Conservation (phyloP, 2,113 vertebrate species). For the Sorex araneus region DNA sequence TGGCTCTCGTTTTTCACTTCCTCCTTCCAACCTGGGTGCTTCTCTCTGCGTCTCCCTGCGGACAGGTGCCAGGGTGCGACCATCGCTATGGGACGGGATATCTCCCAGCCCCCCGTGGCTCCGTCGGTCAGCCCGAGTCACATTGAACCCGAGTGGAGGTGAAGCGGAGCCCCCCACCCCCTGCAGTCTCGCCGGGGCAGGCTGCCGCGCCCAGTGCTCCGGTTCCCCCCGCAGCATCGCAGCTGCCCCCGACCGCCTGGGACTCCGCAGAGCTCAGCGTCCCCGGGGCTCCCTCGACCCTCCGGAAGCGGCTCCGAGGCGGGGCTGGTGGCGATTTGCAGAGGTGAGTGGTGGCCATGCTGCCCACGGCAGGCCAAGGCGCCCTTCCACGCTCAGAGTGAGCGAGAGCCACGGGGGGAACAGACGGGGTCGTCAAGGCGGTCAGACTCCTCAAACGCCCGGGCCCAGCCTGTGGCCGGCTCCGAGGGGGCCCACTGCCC, state of each 20-base stretch:
- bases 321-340: background rate
- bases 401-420: background rate
- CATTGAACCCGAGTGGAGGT: background rate
- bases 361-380: background rate
- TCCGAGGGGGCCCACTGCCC: too few relatives aligned
- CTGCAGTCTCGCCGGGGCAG: background rate
- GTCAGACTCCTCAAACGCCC: too few relatives aligned
- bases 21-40: too few relatives aligned
- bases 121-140: background rate
- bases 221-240: background rate
- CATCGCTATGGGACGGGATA: background rate
- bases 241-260: background rate
- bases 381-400: background rate
- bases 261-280: background rate
- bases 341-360: background rate
- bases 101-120: background rate
- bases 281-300: background rate
- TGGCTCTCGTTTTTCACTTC: too few relatives aligned
- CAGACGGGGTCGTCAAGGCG: too few relatives aligned
- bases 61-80: too few relatives aligned
- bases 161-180: background rate
- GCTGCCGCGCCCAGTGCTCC: fast-evolving
- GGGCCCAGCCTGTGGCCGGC: too few relatives aligned
- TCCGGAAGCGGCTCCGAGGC: too few relatives aligned
- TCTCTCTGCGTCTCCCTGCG: too few relatives aligned